Conservation (phyloP, 2,888 invertebrate species). For the Trilocha varians region DNA sequence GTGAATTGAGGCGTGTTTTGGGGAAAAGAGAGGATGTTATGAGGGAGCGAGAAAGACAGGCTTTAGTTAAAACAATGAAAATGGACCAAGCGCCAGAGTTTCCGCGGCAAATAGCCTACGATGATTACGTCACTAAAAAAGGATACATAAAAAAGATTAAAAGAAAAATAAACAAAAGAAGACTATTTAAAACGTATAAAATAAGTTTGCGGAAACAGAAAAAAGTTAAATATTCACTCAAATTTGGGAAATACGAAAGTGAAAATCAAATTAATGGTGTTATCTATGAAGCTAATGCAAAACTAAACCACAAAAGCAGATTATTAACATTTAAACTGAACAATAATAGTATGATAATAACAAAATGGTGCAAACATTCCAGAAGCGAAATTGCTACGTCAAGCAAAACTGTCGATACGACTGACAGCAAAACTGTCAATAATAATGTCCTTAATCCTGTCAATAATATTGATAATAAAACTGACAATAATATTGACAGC, state of each 20-base stretch:
- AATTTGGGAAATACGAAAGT: conserved; percentile 24
- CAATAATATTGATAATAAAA: conserved; percentile 19
- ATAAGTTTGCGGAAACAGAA: conserved; percentile 18
- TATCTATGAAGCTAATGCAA: conserved; percentile 33
- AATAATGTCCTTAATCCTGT: no score
- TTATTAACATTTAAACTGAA: conserved; percentile 26
- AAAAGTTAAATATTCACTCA: conserved; percentile 26
- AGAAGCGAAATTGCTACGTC: not conserved
- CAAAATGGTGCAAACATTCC: conserved; percentile 35
- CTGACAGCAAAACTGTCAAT: no score
- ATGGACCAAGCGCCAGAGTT: conserved; percentile 54
- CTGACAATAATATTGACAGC: conserved; percentile 15
- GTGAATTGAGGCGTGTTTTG: conserved; percentile 54
- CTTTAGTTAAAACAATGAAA: conserved; percentile 60
- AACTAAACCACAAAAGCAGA: conserved; percentile 30
- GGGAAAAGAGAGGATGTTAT: conserved; percentile 62
- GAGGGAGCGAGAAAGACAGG: conserved; percentile 63
- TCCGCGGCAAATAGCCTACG: conserved; percentile 51
- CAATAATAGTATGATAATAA: conserved; percentile 22
- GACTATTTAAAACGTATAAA: conserved; percentile 23
- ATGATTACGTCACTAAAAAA: conserved; percentile 35
- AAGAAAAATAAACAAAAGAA: conserved; percentile 17
- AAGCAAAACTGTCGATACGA: not conserved
- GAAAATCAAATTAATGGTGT: conserved; percentile 31
- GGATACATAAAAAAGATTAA: conserved; percentile 46